Evolutionary conservation across 1,140 invertebrate genomes (phyloP).

Genomic region (Drosophila pallidifrons): DNA sequence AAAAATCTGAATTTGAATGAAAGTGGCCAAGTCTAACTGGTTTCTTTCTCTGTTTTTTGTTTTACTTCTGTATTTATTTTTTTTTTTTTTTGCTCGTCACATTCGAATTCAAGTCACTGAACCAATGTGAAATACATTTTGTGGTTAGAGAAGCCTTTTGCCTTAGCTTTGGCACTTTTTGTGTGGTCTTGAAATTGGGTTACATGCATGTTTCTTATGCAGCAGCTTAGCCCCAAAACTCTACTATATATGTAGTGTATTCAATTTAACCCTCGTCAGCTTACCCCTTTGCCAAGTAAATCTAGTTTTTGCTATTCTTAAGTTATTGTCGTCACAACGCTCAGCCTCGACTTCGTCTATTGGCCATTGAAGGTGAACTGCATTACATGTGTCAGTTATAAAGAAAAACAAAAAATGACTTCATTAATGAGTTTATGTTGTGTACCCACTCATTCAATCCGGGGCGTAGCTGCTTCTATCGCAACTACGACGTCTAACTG

Average conservation of each 20-base stretch:
- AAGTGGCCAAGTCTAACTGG: conserved; percentile 66
- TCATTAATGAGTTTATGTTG: conserved; percentile 24
- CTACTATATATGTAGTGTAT: too few species aligned
- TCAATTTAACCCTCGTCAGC: not conserved
- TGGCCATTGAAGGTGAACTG: conserved; percentile 72
- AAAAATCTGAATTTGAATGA: conserved; percentile 67
- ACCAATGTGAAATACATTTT: conserved; percentile 75
- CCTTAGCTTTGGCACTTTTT: conserved; percentile 23
- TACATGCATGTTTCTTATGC: conserved; percentile 27
- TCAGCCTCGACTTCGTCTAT: conserved; percentile 59
- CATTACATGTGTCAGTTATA: conserved; percentile 47
- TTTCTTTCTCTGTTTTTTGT: conserved; percentile 34
- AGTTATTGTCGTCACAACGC: conserved; percentile 46
- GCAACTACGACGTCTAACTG: not conserved
- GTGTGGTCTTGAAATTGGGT: conserved; percentile 55
- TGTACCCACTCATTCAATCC: conserved; percentile 12
- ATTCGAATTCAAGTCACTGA: conserved; percentile 68
- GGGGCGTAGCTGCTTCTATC: conserved; percentile 4
- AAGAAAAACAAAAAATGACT: conserved; percentile 22
- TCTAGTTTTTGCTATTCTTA: conserved; percentile 38
- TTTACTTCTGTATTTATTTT: conserved; percentile 5
- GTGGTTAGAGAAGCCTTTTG: conserved; percentile 47
- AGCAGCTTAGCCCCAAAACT: not conserved
- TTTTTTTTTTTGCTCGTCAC: conserved; percentile 32
- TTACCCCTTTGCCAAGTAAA: not conserved